Evolutionary conservation across 92 coral and sea anemone species (phyloP), one percentile per base, ranked within the genome.

Genomic region (Epizoanthus scotinus): DNA sequence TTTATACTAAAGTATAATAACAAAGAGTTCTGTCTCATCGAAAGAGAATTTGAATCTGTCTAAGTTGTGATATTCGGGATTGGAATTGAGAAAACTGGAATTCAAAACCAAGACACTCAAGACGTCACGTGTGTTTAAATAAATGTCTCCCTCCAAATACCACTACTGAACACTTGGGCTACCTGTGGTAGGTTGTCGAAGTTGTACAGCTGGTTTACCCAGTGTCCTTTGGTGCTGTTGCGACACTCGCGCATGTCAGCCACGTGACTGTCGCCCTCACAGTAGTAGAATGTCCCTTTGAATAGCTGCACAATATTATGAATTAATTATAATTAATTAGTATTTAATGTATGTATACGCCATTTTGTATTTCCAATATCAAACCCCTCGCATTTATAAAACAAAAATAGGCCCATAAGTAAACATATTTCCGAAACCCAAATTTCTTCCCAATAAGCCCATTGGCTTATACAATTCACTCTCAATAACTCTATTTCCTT

Each of bases 121-220:
- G 6, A 34, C 40, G 40, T 34, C 40, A 2, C 40, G 40, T 34
- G 59, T 2, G 10, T 61, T 52, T 55, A 9, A 29, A 47, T 17
- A n/a, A 10, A 0, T 71, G 21, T 9, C 40, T 34, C 2, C 40
- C 40, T 1, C 50, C n/a, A 69, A 69, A 3, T 69, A 14, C 31
- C 67, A 60, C 0, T 20, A 20, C 65, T 7, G n/a, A 20, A 1
- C 9, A 60, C 22, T n/a, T n/a, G n/a, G n/a, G n/a, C 15, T 66
- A 95, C 99, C 94, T 93, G 87, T 3, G 91, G 81, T 47, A 95
- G 84, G 78, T 95, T 84, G 79, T 95, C 99, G 78, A 95, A 95
- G 84, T 95, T 95, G 82, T 95, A 95, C 77, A 87, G 94, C 17
- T 77, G 94, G 59, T 95, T 95, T 61, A 83, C 83, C 99, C 99